Base-by-base conservation (phyloP, 2,888 invertebrate species). In the Coleophora deauratella region DNA sequence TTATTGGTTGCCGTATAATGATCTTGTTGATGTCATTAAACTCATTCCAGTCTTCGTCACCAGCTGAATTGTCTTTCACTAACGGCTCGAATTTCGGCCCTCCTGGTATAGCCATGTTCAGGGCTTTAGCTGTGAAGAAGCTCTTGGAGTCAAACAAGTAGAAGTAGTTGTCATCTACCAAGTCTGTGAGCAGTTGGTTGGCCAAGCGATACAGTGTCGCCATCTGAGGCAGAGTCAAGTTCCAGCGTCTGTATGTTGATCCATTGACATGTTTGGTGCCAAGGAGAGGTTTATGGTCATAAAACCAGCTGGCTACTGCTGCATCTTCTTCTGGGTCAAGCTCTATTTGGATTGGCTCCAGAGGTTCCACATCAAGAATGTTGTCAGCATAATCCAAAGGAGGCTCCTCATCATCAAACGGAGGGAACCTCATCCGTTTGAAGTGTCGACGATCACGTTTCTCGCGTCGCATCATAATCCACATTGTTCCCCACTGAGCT, bases 11-110 rank as follows among this genome's bases (percentile, higher is more conserved):
- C 8, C 99, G 89, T 57, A 99, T 99, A 50, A 99, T 99, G 60
- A 99, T 99, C 85, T 99, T 99, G 77, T 99, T 99, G 56, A 99
- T 99, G 67, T 99, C 99, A 85, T 99, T 99, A 67, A 99, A 99
- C 82, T 99, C 99, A 82, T 99, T 99, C 99, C 99, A 99, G 74
- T 99, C 99, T 84, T 99, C 99, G 85, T 99, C 99, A 1, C 96
- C 96, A 40, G 96, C 93, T 62, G 97, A 97, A 59, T 96, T 94
- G 75, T 99, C 99, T 67, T 99, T 99, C 12, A 99, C 97, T 4
- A 99, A 85, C 0, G 99, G 99, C 73, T 99, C 99, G 85, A 99
- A 99, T 78, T 99, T 99, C 0, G 99, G 99, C 0, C 99, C 99
- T 41, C 99, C 99, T 9, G 99, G 99, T 62, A 99, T 99, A 1